Conservation (phyloP, 2,797 vertebrate genomes). For the Leucoraja ocellata region DNA sequence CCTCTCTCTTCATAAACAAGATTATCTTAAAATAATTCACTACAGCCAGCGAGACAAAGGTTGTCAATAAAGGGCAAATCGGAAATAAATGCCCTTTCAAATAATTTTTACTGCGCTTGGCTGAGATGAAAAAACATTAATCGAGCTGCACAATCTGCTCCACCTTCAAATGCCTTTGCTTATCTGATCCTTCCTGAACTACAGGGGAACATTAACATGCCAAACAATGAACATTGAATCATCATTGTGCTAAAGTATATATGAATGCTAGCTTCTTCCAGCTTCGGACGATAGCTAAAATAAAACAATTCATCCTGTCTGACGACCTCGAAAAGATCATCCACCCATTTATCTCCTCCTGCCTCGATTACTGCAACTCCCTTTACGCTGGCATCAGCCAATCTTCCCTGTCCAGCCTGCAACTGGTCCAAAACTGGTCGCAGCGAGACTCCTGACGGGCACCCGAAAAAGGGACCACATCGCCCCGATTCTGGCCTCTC, state of each 20-base stretch:
- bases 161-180: background rate
- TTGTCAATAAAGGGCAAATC: background rate
- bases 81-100: background rate
- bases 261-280: too few species aligned
- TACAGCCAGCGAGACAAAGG: background rate
- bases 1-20: background rate
- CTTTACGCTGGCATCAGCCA: too few species aligned
- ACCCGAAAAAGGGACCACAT: too few species aligned
- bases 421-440: too few species aligned
- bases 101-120: background rate
- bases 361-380: too few species aligned
- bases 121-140: background rate
- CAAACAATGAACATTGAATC: background rate
- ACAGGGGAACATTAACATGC: background rate
- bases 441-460: too few species aligned
- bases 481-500: too few species aligned
- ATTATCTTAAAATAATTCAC: background rate
- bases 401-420: too few species aligned
- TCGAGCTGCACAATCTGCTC: background rate
- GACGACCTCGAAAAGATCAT: too few species aligned
- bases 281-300: too few species aligned
- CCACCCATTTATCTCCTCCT: too few species aligned
- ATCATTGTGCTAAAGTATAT: background rate
- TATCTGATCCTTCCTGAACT: background rate
- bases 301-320: too few species aligned